Evolutionary conservation across 2,797 vertebrate species (phyloP), one percentile per base, ranked within the genome.

Genomic region (Eleutherodactylus coqui): DNA sequence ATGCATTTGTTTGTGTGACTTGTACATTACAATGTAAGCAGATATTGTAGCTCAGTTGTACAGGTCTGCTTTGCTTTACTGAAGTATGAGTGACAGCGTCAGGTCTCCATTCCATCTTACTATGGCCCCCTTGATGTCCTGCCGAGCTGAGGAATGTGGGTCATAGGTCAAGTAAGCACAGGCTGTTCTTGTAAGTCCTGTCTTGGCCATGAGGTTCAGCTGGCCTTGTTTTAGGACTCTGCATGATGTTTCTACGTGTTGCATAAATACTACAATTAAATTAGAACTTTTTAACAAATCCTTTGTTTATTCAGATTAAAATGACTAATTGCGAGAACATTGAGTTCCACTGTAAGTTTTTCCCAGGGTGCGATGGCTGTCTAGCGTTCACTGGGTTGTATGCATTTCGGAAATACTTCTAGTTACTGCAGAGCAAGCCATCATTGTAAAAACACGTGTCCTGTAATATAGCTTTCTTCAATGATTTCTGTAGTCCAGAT

Each of bases 51-150:
- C 36, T 41, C 24, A 29, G 29, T 13, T 76, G 47, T 29, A 82
- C 16, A 32, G 27, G 79, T n/a, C 29, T 34, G 62, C 17, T 24
- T 6, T 45, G 34, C 36, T 60, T 53, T 70, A 32, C 60, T 86
- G 47, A 64, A 55, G 62, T 79, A 75, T 87, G 86, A 87, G 64
- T 87, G 86, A 87, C 86, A 87, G 86, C 76, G 83, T 43, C 86
- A 87, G 86, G 86, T 87, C 75, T 53, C 16, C 16, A 51, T 58
- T 64, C 67, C 34, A 51, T 51, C 27, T 67, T 32, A 41, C 53
- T 73, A 49, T 76, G 53, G 82, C 19, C 43, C 51, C 75, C 81
- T 64, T 87, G 67, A 80, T 84, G 75, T 64, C 49, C 67, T 84
- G 43, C 81, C 64, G 58, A 51, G 53, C 67, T 73, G 62, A 64